Evolutionary conservation across 2,888 invertebrate genomes (phyloP).

Genomic region (Hanleya hanleyi): DNA sequence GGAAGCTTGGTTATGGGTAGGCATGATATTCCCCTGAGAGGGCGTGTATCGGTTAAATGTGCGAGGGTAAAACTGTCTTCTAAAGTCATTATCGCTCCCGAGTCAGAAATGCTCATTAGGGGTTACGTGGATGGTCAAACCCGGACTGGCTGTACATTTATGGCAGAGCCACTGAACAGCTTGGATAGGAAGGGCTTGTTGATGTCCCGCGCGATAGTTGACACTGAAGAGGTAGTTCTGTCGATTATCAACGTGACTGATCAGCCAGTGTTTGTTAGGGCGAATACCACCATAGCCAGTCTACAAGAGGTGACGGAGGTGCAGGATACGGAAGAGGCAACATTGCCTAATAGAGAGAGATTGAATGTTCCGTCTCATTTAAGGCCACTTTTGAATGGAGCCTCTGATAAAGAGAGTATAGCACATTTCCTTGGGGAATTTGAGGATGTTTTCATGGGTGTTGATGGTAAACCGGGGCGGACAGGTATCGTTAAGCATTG

Average conservation of each 20-base stretch:
- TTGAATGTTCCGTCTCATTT: too few species aligned
- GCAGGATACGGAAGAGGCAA: too few species aligned
- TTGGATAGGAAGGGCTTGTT: conserved; percentile 15
- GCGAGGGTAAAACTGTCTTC: conserved; percentile 14
- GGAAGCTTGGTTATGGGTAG: conserved; percentile 9
- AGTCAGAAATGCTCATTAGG: conserved; percentile 11
- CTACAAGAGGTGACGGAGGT: conserved; percentile 1
- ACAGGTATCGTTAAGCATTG: too few species aligned
- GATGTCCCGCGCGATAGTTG: neutral
- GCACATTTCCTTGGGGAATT: too few species aligned
- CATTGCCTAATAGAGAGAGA: too few species aligned
- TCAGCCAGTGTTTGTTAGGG: conserved; percentile 8
- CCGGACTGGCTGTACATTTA: neutral
- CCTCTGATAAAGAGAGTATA: too few species aligned
- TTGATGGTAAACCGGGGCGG: too few species aligned
- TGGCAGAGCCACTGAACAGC: conserved; percentile 5
- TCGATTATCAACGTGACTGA: conserved; percentile 24
- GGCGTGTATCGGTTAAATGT: conserved; percentile 10
- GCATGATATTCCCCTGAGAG: conserved; percentile 17
- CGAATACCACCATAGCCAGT: conserved; percentile 13
- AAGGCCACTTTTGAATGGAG: too few species aligned
- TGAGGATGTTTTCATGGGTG: too few species aligned
- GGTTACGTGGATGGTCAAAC: conserved; percentile 9
- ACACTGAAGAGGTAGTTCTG: neutral
- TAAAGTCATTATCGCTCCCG: conserved; percentile 5